phyloP scores from a whole-genome alignment of 2,113 vertebrate genomes.

The Nymphicus hollandicus region DNA sequence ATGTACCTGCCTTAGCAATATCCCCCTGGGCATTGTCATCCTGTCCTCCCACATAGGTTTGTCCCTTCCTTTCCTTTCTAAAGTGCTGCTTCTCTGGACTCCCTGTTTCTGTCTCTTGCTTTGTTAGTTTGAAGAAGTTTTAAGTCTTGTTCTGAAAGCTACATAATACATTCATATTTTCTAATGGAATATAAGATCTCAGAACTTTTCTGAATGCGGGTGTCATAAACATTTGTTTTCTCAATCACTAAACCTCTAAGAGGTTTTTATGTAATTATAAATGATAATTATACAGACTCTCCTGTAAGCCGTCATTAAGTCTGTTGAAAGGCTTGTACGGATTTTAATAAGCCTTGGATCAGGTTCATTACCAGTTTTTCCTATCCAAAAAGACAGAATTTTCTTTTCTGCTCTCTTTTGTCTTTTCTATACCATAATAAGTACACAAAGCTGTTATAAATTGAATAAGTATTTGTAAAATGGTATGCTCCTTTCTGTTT shows the following conservation, averaged over 20 bases:
- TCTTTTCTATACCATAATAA: not conserved
- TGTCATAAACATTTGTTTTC: not conserved
- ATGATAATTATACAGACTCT: not conserved
- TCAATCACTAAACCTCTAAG: not conserved
- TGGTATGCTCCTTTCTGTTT: not conserved
- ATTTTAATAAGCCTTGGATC: not conserved
- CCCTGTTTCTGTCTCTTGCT: not conserved
- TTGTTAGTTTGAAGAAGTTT: not conserved
- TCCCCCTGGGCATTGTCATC: not conserved
- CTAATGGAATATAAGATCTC: not conserved
- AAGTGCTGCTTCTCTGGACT: not conserved
- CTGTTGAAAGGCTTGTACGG: not conserved
- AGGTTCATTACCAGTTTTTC: not conserved
- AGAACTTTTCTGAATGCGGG: not conserved
- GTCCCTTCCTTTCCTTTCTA: not conserved
- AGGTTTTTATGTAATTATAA: not conserved
- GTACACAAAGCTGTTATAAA: not conserved
- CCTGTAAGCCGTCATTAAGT: not conserved
- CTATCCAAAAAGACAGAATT: not conserved
- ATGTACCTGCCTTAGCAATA: not conserved
- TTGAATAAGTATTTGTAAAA: not conserved
- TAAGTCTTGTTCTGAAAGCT: not conserved
- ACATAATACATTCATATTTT: not conserved
- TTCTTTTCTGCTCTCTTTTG: not conserved
- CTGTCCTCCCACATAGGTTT: not conserved